Evolutionary conservation across 2,113 vertebrate genomes (phyloP), one percentile per base, ranked within the genome.

Genomic region (Channa maculata): DNA sequence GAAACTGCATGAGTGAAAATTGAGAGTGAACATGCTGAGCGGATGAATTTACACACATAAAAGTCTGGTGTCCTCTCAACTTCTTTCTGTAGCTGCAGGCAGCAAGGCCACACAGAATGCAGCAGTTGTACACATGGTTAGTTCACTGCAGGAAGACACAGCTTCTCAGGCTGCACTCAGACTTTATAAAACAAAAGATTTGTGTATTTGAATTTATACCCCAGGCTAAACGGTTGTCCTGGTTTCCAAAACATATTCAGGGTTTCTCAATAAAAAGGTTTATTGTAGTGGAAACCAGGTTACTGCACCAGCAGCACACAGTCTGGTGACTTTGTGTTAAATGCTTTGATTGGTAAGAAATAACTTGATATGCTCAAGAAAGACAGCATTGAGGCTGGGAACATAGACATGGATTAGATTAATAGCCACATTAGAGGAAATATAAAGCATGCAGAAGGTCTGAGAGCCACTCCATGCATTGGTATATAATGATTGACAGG

Each of bases 1-100:
- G 74, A 84, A 84, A 81, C 79, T 70, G 55, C 4, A 15, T 6
- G 1, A n/a, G 53, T 59, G 54, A 55, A 83, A 89, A 85, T 84
- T 41, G 80, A 75, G 71, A 77, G 70, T 50, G 68, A 87, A 62
- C 80, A 77, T 77, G 67, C 62, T 75, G 74, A 68, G 64, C 1
- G 1, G 83, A 80, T 73, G 76, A 79, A 86, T 87, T 88, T 84
- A 67, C 67, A 61, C 77, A 71, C 79, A 54, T 37, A 3, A 68
- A 69, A 86, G 59, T 54, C 24, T 73, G 46, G 49, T 33, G 0
- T 74, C 50, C 60, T 84, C 70, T 85, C 71, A 65, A 45, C 24
- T 46, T 73, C 6, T 45, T 53, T 34, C 36, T 71, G 5, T 39
- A 44, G 65, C 83, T 83, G 61, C 78, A 80, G 70, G 82, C 66